Evolutionary conservation across 1,140 invertebrate genomes (phyloP).

Genomic region (Panagrolaimus sp.): DNA sequence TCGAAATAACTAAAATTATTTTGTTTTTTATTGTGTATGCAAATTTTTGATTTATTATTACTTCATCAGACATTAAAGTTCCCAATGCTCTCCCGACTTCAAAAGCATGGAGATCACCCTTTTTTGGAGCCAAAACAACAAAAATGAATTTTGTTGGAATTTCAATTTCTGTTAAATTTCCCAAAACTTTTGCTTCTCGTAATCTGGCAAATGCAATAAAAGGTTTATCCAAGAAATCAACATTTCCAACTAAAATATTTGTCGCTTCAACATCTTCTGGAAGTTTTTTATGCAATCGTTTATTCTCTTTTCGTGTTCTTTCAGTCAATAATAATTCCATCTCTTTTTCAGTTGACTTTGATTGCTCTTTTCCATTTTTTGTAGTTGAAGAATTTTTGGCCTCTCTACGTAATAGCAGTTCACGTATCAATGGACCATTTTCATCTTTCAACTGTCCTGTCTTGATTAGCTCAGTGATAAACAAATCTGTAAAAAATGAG

Average conservation of each 20-base stretch:
- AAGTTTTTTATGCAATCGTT: slow-evolving; percentile 91
- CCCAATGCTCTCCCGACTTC: slow-evolving; percentile 96
- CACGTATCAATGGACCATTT: no score
- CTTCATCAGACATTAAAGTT: slow-evolving; percentile 95
- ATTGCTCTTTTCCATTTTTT: background rate
- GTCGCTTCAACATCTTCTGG: slow-evolving; percentile 90
- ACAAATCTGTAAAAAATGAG: background rate
- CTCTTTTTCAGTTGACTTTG: background rate
- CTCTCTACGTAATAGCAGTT: background rate
- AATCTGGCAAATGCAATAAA: slow-evolving; percentile 86
- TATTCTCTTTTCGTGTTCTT: slow-evolving; percentile 66
- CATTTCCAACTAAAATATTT: slow-evolving; percentile 93
- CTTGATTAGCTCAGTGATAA: slow-evolving; percentile 6
- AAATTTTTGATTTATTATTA: slow-evolving; percentile 32
- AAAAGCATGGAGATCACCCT: slow-evolving; percentile 77
- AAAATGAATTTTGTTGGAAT: slow-evolving; percentile 93
- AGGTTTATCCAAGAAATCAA: slow-evolving; percentile 86
- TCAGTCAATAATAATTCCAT: background rate
- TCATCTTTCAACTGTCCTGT: background rate
- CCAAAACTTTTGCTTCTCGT: slow-evolving; percentile 77
- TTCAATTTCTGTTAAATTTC: slow-evolving; percentile 86
- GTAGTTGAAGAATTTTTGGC: slow-evolving; percentile 2
- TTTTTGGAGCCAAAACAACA: slow-evolving; percentile 82
- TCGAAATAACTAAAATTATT: slow-evolving; percentile 74
- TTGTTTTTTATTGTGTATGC: background rate